Base-by-base conservation (phyloP, 2,797 vertebrate genomes). In the Muscicapa striata region DNA sequence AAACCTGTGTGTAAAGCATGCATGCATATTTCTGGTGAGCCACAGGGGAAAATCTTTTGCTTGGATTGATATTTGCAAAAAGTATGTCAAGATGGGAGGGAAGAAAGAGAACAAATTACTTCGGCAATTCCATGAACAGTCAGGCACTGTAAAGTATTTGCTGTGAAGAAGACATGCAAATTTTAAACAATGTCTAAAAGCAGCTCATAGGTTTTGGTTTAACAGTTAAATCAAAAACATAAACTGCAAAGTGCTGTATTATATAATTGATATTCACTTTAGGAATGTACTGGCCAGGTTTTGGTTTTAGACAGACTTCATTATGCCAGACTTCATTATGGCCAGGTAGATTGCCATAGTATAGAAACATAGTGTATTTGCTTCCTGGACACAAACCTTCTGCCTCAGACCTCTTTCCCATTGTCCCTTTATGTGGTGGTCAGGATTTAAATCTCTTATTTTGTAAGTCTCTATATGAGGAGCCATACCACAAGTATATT, bases 11-110 rank as follows among this genome's bases (percentile, higher is more conserved):
- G 20, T 73, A 59, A 48, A 48, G n/a, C 43, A 24, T 15, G 27
- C 10, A 11, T 0, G 1, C 21, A 9, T 1, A 0, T 29, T 1
- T 0, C 40, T 74, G 62, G 7, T 43, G 49, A 46, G 45, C 74
- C 78, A 63, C 11, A 26, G 18, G 41, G 70, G n/a, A 52, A 77
- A 45, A 40, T 67, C 7, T 79, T 72, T 24, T 67, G 14, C 38
- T 76, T 2, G 1, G 27, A 49, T 84, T 89, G 22, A 3, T 70
- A 51, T 51, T 52, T 91, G 13, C 32, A 36, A 70, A 30, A 63
- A 49, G 3, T 57, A 15, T 74, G 24, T 67, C 32, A 51, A 48
- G 30, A 79, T 46, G 26, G 73, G 57, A 85, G 45, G 84, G 16
- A 51, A 79, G 55, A 68, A 72, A 61, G 15, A 67, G 27, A 73